Evolutionary conservation across 2,797 vertebrate species (phyloP).

Genomic region (Ambastaia sidthimunki): DNA sequence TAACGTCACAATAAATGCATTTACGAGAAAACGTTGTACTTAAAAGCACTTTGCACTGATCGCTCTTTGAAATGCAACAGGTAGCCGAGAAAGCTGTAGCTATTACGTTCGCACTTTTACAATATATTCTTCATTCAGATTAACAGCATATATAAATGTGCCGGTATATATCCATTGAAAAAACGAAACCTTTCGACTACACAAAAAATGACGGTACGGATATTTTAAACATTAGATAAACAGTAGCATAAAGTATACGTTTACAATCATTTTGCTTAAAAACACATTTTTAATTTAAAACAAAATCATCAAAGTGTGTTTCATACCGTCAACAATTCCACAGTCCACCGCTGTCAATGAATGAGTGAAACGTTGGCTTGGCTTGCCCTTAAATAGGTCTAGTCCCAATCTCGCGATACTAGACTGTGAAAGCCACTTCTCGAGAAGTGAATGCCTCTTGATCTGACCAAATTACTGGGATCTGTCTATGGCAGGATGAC

Average conservation of each 20-base stretch:
- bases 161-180: background rate
- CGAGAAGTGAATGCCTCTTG: background rate
- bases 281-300: background rate
- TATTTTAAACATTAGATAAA: too few species aligned
- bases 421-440: background rate
- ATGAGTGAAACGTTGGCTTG: background rate
- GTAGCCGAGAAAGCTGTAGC: background rate
- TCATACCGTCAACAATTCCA: constrained; percentile 18
- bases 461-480: background rate
- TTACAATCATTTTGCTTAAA: background rate
- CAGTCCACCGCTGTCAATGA: background rate
- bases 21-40: too few species aligned
- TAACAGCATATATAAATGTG: background rate
- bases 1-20: background rate
- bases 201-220: background rate
- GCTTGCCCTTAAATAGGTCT: constrained; percentile 59
- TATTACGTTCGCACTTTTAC: background rate
- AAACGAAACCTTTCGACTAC: background rate
- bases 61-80: background rate
- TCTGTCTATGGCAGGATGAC: constrained; percentile 72
- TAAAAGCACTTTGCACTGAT: background rate
- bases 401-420: constrained; percentile 72
- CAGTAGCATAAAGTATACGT: too few species aligned
- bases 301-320: background rate
- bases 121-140: background rate